Evolutionary conservation across 2,888 invertebrate genomes (phyloP), one percentile per base, ranked within the genome.

Genomic region (Andrena bicolor): DNA sequence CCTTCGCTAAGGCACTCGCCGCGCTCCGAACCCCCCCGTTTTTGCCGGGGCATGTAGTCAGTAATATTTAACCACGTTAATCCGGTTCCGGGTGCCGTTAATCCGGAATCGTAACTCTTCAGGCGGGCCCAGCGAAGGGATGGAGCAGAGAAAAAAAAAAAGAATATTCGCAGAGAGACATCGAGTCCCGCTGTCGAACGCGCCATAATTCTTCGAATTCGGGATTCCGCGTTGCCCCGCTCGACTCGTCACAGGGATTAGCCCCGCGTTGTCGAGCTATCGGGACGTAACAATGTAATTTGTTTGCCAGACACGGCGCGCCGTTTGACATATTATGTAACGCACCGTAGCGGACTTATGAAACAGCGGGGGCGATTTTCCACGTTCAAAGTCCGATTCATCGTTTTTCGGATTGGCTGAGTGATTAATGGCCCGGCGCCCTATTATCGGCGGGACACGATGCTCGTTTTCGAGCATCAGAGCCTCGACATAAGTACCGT

Each of bases 401-500:
- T 58, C 79, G 70, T 76, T 83, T 75, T 83, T 81, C 77, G 63
- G 63, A 73, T 58, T 5, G 53, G 51, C 65, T 28, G 8, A 16
- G 72, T 82, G 87, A 86, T 88, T 86, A 84, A 88, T 84, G 84
- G 80, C 49, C 68, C 70, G 66, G 23, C 26, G 49, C 7, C 70
- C 82, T 78, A 87, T 88, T 88, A 88, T 84, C 83, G 68, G 20
- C 5, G 7, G 78, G 51, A 84, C 85, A 80, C 80, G 80, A 68
- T 82, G 81, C 85, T 86, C 85, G 87, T 87, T 86, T 82, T 76
- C 80, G 81, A 71, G 73, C 82, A 82, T 82, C 84, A 83, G 35
- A 66, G 48, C 13, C 35, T 56, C 61, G 69, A 88, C 89, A 87
- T 89, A 89, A 89, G 89, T 88, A 88, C 86, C 82, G 76, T 69